phyloP scores from a whole-genome alignment of 2,888 invertebrate species.

The Spisula solida region DNA sequence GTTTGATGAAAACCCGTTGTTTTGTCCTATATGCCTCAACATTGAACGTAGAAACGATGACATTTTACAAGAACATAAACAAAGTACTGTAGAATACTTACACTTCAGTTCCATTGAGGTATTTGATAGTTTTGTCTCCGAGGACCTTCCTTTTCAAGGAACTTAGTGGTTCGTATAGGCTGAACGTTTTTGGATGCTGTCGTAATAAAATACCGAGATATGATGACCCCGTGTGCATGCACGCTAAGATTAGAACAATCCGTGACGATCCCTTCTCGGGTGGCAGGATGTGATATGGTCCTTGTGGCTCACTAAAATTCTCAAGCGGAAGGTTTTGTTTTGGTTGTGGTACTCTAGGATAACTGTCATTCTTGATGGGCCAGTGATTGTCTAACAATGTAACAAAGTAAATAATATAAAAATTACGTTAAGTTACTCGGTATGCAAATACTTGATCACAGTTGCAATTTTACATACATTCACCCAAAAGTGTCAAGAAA shows the following conservation, averaged over 20 bases:
- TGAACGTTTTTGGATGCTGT: constrained; percentile 57
- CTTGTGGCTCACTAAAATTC: not conserved
- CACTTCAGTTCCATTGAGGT: constrained; percentile 57
- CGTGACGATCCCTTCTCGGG: not conserved
- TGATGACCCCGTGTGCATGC: constrained; percentile 70
- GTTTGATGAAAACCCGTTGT: too few species aligned
- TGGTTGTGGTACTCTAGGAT: not conserved
- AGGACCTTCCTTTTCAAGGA: constrained; percentile 18
- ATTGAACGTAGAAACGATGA: too few species aligned
- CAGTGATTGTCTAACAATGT: not conserved
- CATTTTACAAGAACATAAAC: too few species aligned
- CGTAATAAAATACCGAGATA: constrained; percentile 57
- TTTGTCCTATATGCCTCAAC: too few species aligned
- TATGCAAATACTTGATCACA: too few species aligned
- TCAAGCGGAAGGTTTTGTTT: not conserved
- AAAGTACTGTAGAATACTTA: constrained; percentile 12
- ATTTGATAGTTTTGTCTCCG: not conserved
- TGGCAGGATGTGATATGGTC: not conserved
- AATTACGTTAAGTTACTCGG: too few species aligned
- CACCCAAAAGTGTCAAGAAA: too few species aligned
- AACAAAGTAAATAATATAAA: too few species aligned
- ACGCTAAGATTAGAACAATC: constrained; percentile 58
- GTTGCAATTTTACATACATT: too few species aligned
- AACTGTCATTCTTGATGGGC: not conserved
- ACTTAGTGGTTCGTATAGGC: constrained; percentile 61